These are phyloP conservation scores for Bembecia ichneumoniformis DNA, from an alignment of 2,888 invertebrate genomes.

Conservation along the genomic window DNA sequence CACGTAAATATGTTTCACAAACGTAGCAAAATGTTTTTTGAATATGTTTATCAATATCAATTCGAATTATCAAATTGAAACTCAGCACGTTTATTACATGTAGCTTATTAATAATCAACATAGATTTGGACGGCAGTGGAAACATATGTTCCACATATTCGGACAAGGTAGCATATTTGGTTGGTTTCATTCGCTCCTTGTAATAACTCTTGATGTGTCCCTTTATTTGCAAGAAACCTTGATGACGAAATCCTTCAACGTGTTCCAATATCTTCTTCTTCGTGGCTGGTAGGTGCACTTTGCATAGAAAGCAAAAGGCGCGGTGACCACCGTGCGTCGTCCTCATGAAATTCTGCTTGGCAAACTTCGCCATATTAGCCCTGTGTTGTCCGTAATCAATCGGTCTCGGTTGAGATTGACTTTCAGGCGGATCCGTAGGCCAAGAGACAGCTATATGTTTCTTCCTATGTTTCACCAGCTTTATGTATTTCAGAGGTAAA, in stretches of 20 bases:
- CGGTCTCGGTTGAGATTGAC: no score
- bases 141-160: no score
- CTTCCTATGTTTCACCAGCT: conserved; percentile 20
- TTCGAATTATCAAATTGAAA: conserved; percentile 22
- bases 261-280: conserved; percentile 30
- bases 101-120: neutral
- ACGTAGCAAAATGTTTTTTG: conserved; percentile 30
- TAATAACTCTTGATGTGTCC: conserved; percentile 7
- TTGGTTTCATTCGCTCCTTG: no score
- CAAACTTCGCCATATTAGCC: conserved; percentile 29
- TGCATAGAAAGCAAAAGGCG: conserved; percentile 39
- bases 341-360: conserved; percentile 31
- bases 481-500: conserved; percentile 15
- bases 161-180: no score
- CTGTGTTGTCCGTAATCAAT: conserved; percentile 33
- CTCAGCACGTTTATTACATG: conserved; percentile 16
- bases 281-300: conserved; percentile 25
- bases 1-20: conserved; percentile 24
- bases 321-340: conserved; percentile 34
- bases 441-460: conserved; percentile 7
- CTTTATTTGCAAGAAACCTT: conserved; percentile 28
- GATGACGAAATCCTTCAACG: conserved; percentile 27
- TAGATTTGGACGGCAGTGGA: no score
- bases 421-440: no score
- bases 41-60: conserved; percentile 17